Conservation (phyloP, 2,797 vertebrate genomes). For the Acanthopagrus latus region DNA sequence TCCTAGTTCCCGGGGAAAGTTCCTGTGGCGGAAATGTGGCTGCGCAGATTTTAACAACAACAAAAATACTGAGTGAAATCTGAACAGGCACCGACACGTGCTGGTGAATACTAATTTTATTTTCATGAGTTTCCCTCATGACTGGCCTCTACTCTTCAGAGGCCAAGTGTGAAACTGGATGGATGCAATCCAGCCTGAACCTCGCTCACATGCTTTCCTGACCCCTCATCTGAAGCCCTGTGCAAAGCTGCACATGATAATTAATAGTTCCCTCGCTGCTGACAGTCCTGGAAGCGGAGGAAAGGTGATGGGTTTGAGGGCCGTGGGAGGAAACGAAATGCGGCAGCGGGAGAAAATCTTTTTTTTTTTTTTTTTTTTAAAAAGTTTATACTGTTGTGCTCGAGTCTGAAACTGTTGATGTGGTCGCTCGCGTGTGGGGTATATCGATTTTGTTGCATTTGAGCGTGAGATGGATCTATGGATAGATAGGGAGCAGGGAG, state of each 20-base stretch:
- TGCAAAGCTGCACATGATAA: slow-evolving; percentile 30
- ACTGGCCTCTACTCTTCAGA: slow-evolving; percentile 5
- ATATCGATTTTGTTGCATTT: neutral
- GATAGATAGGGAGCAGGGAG: neutral
- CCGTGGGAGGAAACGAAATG: slow-evolving; percentile 3
- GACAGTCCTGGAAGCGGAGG: neutral
- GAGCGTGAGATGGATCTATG: slow-evolving; percentile 14
- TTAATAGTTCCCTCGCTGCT: slow-evolving; percentile 1
- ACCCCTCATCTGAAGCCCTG: neutral
- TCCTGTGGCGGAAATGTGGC: no score
- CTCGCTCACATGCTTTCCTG: slow-evolving; percentile 5
- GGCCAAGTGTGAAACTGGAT: slow-evolving; percentile 27
- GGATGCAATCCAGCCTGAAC: neutral
- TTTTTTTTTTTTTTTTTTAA: no score
- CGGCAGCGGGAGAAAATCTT: neutral
- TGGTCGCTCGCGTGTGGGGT: neutral
- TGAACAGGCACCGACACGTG: neutral
- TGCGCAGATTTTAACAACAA: neutral
- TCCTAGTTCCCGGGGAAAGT: no score
- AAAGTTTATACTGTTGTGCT: slow-evolving; percentile 2
- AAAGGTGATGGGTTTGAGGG: slow-evolving; percentile 2
- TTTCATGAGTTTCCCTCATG: neutral
- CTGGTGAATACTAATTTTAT: neutral
- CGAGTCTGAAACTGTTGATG: neutral
- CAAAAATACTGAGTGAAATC: neutral